Evolutionary conservation across 92 coral and sea anemone species (phyloP), one percentile per base, ranked within the genome.

Genomic region (Galaxea fascicularis): DNA sequence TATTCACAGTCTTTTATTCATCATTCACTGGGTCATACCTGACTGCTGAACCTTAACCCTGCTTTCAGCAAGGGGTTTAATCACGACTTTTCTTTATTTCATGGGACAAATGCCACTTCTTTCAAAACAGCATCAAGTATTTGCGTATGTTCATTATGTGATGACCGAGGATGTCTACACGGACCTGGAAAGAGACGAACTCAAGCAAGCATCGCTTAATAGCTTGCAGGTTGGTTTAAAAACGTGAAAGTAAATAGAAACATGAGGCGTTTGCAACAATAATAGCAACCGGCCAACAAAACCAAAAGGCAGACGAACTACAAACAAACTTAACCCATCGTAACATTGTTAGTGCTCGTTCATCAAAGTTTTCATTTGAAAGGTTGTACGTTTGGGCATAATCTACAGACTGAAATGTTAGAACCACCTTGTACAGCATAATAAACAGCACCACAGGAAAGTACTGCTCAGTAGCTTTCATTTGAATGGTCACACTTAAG

Each of bases 181-280:
- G 0, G 99, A 96, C 65, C 85, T 96, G 66, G 99, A 96, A 86
- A 87, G 99, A 88, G 99, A 95, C 29, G 99, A 96, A 78, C 89
- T 96, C 24, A 94, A 91, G 63, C 94, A 90, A 27, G 95, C 99
- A 2, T 94, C 95, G 0, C 91, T 96, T 0, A 91, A 91, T 35
- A 89, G 95, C 71, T 87, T 96, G 46, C 93, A 94, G 99, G 99
- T 89, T 39, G 63, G 81, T 66, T 3, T 3, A 54, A 31, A 35
- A 2, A 35, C 41, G 6, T 35, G 41, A 2, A 35, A 35, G 41
- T 2, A 6, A 35, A 6, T 2, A 35, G 6, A 2, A 35, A 35
- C 41, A 35, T 35, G 41, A 35, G 41, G 6, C 2, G 6, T 35
- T 35, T 35, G 41, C 41, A 35, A 35, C 41, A 35, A 35, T 35